Evolutionary conservation across 2,797 vertebrate species (phyloP).

Genomic region (Crocodylus rhombifer): DNA sequence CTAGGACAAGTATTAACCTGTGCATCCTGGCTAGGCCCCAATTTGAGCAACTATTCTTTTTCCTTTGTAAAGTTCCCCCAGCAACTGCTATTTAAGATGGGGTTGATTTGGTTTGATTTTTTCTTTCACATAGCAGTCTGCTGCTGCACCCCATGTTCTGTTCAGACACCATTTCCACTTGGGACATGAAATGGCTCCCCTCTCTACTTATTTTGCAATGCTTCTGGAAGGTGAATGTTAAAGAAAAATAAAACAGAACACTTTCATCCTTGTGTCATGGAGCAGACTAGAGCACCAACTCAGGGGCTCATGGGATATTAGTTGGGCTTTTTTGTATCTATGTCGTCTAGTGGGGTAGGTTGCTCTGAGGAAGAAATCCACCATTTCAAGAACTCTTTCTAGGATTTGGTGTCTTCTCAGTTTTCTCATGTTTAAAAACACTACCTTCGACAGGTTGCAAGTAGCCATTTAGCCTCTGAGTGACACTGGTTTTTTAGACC

Average conservation of each 20-base stretch:
- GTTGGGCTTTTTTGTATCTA: background rate
- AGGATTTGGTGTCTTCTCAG: background rate
- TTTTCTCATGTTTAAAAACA: background rate
- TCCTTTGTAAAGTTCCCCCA: background rate
- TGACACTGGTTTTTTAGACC: background rate
- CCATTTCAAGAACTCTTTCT: background rate
- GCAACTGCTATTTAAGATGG: background rate
- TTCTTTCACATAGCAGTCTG: background rate
- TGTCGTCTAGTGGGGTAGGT: rapidly evolving
- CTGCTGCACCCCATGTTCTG: background rate
- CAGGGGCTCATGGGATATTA: background rate
- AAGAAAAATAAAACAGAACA: background rate
- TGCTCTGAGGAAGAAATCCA: background rate
- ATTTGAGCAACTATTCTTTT: background rate
- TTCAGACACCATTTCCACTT: rapidly evolving
- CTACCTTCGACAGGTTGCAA: background rate
- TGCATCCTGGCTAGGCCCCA: background rate
- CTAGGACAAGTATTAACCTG: background rate
- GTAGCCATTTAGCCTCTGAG: background rate
- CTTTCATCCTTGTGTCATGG: no score
- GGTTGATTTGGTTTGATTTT: background rate
- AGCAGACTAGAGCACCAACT: no score
- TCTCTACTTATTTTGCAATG: background rate
- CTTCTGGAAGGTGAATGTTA: background rate
- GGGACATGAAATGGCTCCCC: background rate